These are phyloP conservation scores for Sebastes kiyomatsui DNA, from an alignment of 2,797 vertebrate species.

Conservation along the genomic window DNA sequence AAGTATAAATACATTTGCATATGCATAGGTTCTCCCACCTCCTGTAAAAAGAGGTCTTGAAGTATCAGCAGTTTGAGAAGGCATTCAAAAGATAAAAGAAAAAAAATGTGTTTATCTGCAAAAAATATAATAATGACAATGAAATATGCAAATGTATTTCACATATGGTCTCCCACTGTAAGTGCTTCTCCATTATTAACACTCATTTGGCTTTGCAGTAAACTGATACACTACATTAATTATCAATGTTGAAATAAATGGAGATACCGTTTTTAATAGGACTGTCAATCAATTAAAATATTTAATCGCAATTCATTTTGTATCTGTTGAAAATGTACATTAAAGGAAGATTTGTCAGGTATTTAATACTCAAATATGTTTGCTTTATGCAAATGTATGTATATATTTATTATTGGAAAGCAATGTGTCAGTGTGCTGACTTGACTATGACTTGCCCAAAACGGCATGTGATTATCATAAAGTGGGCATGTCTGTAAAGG, in stretches of 20 bases:
- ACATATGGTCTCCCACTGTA: background rate
- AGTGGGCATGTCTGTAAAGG: no score
- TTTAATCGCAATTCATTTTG: no score
- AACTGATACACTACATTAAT: slow-evolving; percentile 7
- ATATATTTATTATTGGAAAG: no score
- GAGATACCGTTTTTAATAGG: no score
- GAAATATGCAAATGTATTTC: slow-evolving; percentile 28
- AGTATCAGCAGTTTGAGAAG: slow-evolving; percentile 54
- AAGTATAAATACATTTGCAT: slow-evolving; percentile 74
- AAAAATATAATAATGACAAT: slow-evolving; percentile 14
- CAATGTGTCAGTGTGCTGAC: no score
- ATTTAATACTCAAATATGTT: no score
- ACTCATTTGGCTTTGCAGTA: background rate
- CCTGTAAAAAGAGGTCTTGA: slow-evolving; percentile 35
- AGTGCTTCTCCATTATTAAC: background rate
- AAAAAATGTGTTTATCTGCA: slow-evolving; percentile 26
- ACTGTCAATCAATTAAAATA: no score
- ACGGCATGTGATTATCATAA: no score
- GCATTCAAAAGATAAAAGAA: background rate
- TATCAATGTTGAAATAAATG: background rate
- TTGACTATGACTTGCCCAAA: no score
- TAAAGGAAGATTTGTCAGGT: no score
- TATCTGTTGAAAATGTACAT: no score
- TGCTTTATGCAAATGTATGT: no score
- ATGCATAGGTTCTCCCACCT: slow-evolving; percentile 48